Conservation (phyloP, 2,113 vertebrate species). For the Esox niger region DNA sequence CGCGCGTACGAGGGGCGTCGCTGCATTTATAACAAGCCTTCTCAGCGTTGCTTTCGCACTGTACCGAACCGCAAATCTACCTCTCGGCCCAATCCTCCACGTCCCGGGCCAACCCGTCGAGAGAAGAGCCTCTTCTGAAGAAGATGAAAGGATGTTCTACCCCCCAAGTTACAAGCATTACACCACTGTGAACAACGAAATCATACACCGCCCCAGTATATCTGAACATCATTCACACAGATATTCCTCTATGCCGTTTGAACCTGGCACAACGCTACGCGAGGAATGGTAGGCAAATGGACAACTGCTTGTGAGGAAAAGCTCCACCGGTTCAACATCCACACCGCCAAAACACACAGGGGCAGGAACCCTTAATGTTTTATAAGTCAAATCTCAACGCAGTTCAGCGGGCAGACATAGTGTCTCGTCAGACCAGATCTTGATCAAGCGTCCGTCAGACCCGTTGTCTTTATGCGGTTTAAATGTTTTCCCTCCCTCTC, state of each 20-base stretch:
- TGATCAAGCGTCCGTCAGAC: slow-evolving; percentile 10
- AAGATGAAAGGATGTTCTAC: slow-evolving; percentile 47
- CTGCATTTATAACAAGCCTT: slow-evolving; percentile 42
- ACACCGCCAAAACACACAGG: slow-evolving; percentile 30
- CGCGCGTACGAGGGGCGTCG: slow-evolving; percentile 16
- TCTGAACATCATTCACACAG: slow-evolving; percentile 46
- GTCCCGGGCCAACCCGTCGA: slow-evolving; percentile 6
- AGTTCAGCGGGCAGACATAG: not conserved
- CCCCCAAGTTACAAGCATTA: slow-evolving; percentile 6
- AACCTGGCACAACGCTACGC: slow-evolving; percentile 28
- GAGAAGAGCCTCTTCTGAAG: slow-evolving; percentile 18
- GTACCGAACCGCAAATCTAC: slow-evolving; percentile 29
- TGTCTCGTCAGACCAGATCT: slow-evolving; percentile 26
- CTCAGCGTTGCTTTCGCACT: slow-evolving; percentile 31
- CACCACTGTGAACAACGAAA: slow-evolving; percentile 15
- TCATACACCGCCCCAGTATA: slow-evolving; percentile 17
- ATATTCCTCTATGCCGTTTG: slow-evolving; percentile 51
- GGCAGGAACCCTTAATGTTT: slow-evolving; percentile 20
- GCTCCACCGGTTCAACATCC: slow-evolving; percentile 34
- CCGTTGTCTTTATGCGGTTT: not conserved
- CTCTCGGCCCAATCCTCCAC: slow-evolving; percentile 19
- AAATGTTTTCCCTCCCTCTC: not conserved
- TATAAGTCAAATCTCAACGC: slow-evolving; percentile 15
- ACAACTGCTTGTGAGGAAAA: slow-evolving; percentile 32
- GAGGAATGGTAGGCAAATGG: not conserved